Evolutionary conservation across 2,888 invertebrate species (phyloP).

Genomic region (Cordylochernes scorpioides): DNA sequence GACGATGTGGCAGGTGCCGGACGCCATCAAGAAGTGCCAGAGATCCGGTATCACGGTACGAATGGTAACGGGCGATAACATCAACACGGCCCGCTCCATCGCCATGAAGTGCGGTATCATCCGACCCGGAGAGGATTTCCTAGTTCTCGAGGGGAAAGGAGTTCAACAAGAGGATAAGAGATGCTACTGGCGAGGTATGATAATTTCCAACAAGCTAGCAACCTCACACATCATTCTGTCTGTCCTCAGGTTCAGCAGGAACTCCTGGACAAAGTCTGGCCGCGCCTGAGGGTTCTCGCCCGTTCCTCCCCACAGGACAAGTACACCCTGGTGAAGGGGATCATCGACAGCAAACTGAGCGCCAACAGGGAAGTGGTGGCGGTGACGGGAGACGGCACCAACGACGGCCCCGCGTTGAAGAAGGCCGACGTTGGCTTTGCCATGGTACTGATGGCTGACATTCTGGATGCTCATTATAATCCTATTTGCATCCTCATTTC

Average conservation of each 20-base stretch:
- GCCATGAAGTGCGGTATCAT: slow-evolving; percentile 89
- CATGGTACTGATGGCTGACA: too few species aligned
- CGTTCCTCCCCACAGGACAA: slow-evolving; percentile 14
- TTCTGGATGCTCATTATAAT: too few species aligned
- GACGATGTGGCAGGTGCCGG: too few species aligned
- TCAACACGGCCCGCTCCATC: slow-evolving; percentile 92
- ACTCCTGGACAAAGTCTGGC: slow-evolving; percentile 85
- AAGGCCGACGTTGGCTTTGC: slow-evolving; percentile 35
- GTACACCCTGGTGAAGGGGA: slow-evolving; percentile 12
- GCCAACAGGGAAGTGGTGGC: slow-evolving; percentile 53
- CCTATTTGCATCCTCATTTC: too few species aligned
- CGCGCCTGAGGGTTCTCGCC: slow-evolving; percentile 37
- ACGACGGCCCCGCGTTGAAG: slow-evolving; percentile 15
- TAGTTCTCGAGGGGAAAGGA: slow-evolving; percentile 92
- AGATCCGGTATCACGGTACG: slow-evolving; percentile 91
- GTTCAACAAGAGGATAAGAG: slow-evolving; percentile 72
- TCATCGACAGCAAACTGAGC: slow-evolving; percentile 64
- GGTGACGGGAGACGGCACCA: slow-evolving; percentile 14
- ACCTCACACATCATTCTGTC: too few species aligned
- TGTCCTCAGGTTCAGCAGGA: slow-evolving; percentile 51
- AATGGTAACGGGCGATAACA: slow-evolving; percentile 98
- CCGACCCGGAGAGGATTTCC: slow-evolving; percentile 73
- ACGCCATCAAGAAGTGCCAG: slow-evolving; percentile 83
- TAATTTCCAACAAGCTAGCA: too few species aligned
- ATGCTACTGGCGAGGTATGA: slow-evolving; percentile 58